Evolutionary conservation across 2,797 vertebrate species (phyloP).

Genomic region (Thaleichthys pacificus): DNA sequence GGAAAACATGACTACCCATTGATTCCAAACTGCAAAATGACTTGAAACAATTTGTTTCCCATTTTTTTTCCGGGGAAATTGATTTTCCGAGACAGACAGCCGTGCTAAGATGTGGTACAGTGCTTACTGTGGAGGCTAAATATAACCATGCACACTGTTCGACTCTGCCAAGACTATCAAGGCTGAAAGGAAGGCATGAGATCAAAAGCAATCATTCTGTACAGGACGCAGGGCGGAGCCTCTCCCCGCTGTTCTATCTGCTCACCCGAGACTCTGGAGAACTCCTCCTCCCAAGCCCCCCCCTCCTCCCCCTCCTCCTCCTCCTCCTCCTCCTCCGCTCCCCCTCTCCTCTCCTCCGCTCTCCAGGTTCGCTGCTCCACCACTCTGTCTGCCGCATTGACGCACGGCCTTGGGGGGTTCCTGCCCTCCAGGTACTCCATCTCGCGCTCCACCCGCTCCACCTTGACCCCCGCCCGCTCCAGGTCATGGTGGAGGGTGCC

Average conservation of each 20-base stretch:
- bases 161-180: slow-evolving; percentile 20
- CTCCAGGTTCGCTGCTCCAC: slow-evolving; percentile 64
- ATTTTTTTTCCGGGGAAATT: slow-evolving; percentile 47
- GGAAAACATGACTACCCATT: slow-evolving; percentile 52
- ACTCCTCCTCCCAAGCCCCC: slow-evolving; percentile 74
- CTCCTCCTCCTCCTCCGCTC: slow-evolving; percentile 18
- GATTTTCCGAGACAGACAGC: slow-evolving; percentile 37
- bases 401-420: slow-evolving; percentile 85
- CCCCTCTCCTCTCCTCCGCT: slow-evolving; percentile 42
- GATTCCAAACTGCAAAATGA: slow-evolving; percentile 44
- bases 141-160: slow-evolving; percentile 13
- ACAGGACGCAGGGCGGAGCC: slow-evolving; percentile 7
- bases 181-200: slow-evolving; percentile 28
- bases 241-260: slow-evolving; percentile 4
- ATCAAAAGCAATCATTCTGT: slow-evolving; percentile 33
- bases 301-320: not conserved
- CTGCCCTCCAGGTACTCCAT: slow-evolving; percentile 89
- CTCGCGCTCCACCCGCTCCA: slow-evolving; percentile 86
- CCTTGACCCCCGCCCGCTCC: slow-evolving; percentile 70
- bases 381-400: slow-evolving; percentile 81
- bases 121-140: slow-evolving; percentile 31
- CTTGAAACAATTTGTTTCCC: slow-evolving; percentile 54
- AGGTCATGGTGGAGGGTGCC: slow-evolving; percentile 75
- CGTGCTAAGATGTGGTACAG: slow-evolving; percentile 16
- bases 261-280: slow-evolving; percentile 83